Evolutionary conservation across 1,140 invertebrate genomes (phyloP).

Genomic region (Bombus superbus): DNA sequence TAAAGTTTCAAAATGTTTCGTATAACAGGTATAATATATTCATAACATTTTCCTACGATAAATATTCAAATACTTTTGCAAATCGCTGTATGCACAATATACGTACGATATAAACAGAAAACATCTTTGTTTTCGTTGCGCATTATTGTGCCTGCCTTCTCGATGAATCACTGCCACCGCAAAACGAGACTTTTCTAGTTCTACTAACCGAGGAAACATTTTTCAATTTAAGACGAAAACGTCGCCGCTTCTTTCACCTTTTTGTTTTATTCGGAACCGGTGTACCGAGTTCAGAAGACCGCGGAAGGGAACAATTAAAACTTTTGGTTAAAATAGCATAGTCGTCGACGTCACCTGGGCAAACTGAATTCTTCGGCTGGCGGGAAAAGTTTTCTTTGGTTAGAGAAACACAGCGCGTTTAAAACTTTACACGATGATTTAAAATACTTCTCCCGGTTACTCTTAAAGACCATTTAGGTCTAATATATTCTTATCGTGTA

Average conservation of each 20-base stretch:
- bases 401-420: conserved; percentile 46
- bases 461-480: conserved; percentile 23
- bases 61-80: no score
- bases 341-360: conserved; percentile 63
- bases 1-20: no score
- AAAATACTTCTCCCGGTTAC: conserved; percentile 34
- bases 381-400: conserved; percentile 57
- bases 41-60: no score
- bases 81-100: no score
- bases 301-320: conserved; percentile 69
- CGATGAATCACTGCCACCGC: no score
- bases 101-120: no score
- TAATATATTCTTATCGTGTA: conserved; percentile 2
- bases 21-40: no score
- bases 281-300: conserved; percentile 61
- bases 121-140: no score
- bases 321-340: conserved; percentile 65
- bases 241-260: conserved; percentile 9
- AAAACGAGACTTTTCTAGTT: no score
- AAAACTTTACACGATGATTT: conserved; percentile 62
- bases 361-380: conserved; percentile 63
- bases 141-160: no score
- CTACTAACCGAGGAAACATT: background rate
- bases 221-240: conserved; percentile 61
- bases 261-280: conserved; percentile 65